phyloP scores from a whole-genome alignment of 2,113 vertebrate species.

The Melospiza georgiana region DNA sequence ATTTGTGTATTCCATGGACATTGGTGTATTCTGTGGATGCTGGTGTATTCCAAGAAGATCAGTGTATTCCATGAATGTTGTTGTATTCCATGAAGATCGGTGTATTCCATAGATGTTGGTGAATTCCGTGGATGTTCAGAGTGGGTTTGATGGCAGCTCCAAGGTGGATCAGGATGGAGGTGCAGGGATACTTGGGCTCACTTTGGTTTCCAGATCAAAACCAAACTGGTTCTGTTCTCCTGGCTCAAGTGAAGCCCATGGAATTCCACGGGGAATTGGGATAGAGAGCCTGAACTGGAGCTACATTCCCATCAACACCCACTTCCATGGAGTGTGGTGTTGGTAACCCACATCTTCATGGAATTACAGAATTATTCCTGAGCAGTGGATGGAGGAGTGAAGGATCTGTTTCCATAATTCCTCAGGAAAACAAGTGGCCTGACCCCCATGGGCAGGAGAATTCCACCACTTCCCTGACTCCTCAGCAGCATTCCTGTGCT shows the following conservation, averaged over 20 bases:
- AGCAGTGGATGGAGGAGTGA: background rate
- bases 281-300: background rate
- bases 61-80: rapidly evolving
- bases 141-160: background rate
- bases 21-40: background rate
- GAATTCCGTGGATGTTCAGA: background rate
- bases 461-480: background rate
- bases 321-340: background rate
- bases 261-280: background rate
- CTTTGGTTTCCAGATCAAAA: rapidly evolving
- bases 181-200: background rate
- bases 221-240: background rate
- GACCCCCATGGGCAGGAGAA: background rate
- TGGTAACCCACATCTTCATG: background rate
- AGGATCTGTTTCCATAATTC: background rate
- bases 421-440: background rate
- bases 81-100: rapidly evolving
- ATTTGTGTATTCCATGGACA: rapidly evolving
- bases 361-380: background rate
- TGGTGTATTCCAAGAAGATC: rapidly evolving
- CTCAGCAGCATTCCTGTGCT: background rate
- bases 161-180: background rate
- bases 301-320: background rate
- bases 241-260: background rate
- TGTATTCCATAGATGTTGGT: background rate